These are phyloP conservation scores for Drosophila greeni DNA, from an alignment of 2,888 invertebrate genomes.

Conservation along the genomic window DNA sequence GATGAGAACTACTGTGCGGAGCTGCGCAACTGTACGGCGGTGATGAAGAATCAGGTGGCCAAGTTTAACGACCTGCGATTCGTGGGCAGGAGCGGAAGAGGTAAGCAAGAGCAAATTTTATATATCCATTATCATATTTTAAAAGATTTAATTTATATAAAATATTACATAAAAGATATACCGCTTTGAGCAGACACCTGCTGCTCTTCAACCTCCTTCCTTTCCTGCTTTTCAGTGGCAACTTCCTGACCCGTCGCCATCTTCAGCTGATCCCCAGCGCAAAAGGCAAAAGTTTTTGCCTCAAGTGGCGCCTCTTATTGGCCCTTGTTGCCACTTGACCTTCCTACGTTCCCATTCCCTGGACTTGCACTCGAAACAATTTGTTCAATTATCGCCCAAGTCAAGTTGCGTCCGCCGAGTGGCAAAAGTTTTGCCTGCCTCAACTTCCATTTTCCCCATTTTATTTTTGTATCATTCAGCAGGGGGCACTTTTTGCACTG, in stretches of 20 bases:
- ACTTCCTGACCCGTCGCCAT: neutral
- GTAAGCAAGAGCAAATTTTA: no score
- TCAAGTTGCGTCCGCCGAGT: constrained; percentile 40
- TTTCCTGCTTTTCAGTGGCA: neutral
- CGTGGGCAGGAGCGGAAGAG: constrained; percentile 98
- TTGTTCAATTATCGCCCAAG: constrained; percentile 68
- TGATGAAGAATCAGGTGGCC: constrained; percentile 99
- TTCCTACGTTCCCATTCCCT: constrained; percentile 3
- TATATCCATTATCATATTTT: no score
- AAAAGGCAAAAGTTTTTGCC: constrained; percentile 22
- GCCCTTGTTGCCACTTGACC: constrained; percentile 33
- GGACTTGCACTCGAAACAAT: constrained; percentile 71
- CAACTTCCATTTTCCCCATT: neutral
- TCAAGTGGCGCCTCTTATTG: constrained; percentile 39
- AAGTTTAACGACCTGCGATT: constrained; percentile 99
- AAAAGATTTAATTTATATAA: neutral
- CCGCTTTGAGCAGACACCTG: neutral
- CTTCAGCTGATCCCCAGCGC: constrained; percentile 12
- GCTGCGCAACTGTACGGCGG: constrained; percentile 94
- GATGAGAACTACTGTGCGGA: constrained; percentile 99
- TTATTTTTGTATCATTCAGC: constrained; percentile 46
- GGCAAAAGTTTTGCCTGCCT: constrained; percentile 60
- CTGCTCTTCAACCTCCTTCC: no score
- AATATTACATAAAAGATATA: neutral
- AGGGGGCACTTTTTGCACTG: constrained; percentile 57